These are phyloP conservation scores for Frankliniella fusca DNA, from an alignment of 2,888 invertebrate species.

Conservation along the genomic window DNA sequence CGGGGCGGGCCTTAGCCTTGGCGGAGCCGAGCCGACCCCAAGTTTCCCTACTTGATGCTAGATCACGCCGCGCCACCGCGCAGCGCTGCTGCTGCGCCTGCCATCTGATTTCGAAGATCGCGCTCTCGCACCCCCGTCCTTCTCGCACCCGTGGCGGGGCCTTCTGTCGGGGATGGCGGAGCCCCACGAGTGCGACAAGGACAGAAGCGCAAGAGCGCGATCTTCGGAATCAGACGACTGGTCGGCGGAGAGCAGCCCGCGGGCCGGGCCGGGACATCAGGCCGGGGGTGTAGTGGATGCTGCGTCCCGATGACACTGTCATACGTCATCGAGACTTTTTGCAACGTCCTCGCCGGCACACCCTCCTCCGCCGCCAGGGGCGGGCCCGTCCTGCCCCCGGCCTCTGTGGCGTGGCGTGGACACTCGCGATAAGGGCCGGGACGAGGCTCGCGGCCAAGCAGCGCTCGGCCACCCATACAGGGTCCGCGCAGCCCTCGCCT, in stretches of 20 bases:
- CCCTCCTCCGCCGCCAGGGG: not conserved
- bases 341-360: not conserved
- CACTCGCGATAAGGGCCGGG: not conserved
- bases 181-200: too few species aligned
- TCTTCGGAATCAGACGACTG: not conserved
- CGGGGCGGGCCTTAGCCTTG: too few species aligned
- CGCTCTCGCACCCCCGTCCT: too few species aligned
- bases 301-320: not conserved
- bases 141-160: too few species aligned
- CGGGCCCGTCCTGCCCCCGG: not conserved
- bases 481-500: too few species aligned
- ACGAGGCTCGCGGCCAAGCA: not conserved
- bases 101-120: not conserved
- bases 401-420: not conserved
- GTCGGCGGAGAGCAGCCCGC: not conserved
- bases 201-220: not conserved
- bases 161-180: too few species aligned
- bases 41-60: too few species aligned
- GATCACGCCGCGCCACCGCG: too few species aligned
- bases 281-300: not conserved
- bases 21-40: not conserved
- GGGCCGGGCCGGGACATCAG: too few species aligned
- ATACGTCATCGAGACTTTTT: slow-evolving; percentile 15
- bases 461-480: too few species aligned
- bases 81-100: not conserved